Evolutionary conservation across 2,888 invertebrate genomes (phyloP).

Genomic region (Cephalotes varians): DNA sequence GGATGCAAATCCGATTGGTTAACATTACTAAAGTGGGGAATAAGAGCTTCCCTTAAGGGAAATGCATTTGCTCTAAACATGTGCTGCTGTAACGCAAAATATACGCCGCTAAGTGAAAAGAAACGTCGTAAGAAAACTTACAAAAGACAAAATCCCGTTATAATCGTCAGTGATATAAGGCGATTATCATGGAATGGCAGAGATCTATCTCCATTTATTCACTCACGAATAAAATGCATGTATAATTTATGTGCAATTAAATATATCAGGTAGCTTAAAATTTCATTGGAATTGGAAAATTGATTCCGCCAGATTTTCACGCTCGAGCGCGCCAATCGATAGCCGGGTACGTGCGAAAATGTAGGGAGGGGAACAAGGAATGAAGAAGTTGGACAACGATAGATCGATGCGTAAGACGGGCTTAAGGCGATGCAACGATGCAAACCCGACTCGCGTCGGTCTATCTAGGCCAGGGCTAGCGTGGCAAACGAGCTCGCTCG

Average conservation of each 20-base stretch:
- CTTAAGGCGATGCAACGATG: constrained; percentile 75
- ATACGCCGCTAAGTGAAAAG: neutral
- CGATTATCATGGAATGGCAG: neutral
- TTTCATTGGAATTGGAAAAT: neutral
- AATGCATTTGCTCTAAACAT: neutral
- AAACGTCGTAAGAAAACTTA: neutral
- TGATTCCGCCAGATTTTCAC: neutral
- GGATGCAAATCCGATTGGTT: constrained; percentile 16
- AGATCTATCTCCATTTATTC: neutral
- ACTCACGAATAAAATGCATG: neutral
- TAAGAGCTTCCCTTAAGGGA: neutral
- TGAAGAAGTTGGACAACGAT: constrained; percentile 59
- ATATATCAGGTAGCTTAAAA: neutral
- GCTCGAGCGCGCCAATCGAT: neutral
- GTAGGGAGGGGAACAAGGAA: neutral
- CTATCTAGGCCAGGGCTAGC: constrained; percentile 86
- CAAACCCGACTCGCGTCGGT: constrained; percentile 75
- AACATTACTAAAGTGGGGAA: neutral
- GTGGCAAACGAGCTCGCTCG: constrained; percentile 71
- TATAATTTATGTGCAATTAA: neutral
- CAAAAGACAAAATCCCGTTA: too few species aligned
- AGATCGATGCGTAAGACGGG: constrained; percentile 54
- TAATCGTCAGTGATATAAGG: neutral
- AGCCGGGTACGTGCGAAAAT: neutral
- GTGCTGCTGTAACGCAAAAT: neutral